These are phyloP conservation scores for Drosophila chauvacae DNA, from an alignment of 1,140 invertebrate genomes.

Conservation along the genomic window DNA sequence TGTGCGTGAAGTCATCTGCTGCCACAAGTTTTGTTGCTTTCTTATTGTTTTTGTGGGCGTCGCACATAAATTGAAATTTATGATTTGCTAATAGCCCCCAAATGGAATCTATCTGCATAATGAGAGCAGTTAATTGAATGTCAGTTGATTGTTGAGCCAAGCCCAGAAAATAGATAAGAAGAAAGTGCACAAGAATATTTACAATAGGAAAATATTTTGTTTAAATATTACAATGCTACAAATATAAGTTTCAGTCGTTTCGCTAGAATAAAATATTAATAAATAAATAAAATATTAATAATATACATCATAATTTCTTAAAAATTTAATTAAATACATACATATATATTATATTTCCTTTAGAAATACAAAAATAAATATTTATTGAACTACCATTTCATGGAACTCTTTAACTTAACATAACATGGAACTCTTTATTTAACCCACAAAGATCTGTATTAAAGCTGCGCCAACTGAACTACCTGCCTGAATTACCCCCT, in stretches of 20 bases:
- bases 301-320: too few species aligned
- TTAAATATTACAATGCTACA: background rate
- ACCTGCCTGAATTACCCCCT: slow-evolving; percentile 3
- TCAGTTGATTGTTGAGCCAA: slow-evolving; percentile 24
- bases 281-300: too few species aligned
- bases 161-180: background rate
- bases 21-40: slow-evolving; percentile 29
- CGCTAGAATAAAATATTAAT: too few species aligned
- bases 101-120: slow-evolving; percentile 71
- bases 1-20: slow-evolving; percentile 61
- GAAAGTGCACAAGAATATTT: slow-evolving; percentile 5
- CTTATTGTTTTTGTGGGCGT: slow-evolving; percentile 57
- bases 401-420: background rate
- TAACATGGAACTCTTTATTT: too few species aligned
- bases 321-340: too few species aligned
- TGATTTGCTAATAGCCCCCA: slow-evolving; percentile 63
- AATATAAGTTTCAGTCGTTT: too few species aligned
- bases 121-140: slow-evolving; percentile 66
- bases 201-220: background rate
- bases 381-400: too few species aligned
- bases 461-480: background rate
- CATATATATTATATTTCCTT: background rate
- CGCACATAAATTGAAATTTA: slow-evolving; percentile 74
- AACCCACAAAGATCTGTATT: background rate
- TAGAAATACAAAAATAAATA: background rate